A percentile compares a stretch with the other conserved stretches of the same genome.
Evolutionary conservation across 2,113 vertebrate species (phyloP).

Genomic region (Lynx canadensis): DNA sequence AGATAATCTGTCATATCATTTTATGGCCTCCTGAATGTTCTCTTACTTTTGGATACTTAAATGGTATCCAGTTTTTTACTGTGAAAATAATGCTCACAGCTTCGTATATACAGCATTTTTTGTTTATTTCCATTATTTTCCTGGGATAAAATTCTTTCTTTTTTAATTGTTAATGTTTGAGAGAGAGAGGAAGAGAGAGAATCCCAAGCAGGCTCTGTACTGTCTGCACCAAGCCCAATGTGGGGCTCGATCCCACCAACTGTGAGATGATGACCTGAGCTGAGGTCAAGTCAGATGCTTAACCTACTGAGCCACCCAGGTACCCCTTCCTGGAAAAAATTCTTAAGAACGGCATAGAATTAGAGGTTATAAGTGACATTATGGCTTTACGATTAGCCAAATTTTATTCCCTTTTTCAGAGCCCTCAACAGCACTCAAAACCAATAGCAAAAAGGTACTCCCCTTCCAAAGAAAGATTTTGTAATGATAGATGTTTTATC

Average conservation of each 20-base stretch:
- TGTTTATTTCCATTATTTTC: conserved; percentile 34
- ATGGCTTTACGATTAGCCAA: background rate
- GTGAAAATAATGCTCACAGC: background rate
- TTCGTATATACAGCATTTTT: background rate
- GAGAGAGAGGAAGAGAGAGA: no score
- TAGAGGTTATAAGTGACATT: background rate
- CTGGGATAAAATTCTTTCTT: background rate
- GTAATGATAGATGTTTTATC: conserved; percentile 27
- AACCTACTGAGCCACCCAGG: no score
- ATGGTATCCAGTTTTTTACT: conserved; percentile 8
- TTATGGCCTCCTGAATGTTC: background rate
- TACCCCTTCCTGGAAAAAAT: background rate
- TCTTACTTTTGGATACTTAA: conserved; percentile 35
- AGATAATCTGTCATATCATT: conserved; percentile 12
- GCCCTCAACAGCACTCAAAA: conserved; percentile 1
- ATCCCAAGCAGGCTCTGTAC: no score
- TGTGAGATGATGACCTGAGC: no score
- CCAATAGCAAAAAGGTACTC: background rate
- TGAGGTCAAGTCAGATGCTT: no score
- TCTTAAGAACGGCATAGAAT: background rate
- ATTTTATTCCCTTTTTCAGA: conserved; percentile 41
- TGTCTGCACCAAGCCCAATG: no score
- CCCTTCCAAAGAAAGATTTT: background rate
- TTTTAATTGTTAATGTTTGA: no score
- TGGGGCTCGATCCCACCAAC: no score